phyloP scores from a whole-genome alignment of 2,113 vertebrate genomes.

The Thermophis baileyi region DNA sequence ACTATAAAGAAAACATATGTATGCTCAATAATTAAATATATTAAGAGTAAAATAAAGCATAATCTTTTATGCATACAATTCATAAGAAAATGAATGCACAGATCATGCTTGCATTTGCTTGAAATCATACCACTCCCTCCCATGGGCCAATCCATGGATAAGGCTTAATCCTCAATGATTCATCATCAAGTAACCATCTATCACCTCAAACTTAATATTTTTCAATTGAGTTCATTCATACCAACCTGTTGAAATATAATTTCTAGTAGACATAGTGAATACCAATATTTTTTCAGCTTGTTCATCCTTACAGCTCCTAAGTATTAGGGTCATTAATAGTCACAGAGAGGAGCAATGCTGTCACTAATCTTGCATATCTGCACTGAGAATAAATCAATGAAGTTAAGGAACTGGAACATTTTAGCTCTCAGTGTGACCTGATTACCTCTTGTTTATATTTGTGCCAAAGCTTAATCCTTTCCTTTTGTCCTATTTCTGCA shows the following conservation, averaged over 20 bases:
- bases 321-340: not conserved
- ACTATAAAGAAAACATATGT: slow-evolving; percentile 42
- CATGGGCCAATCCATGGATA: not conserved
- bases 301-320: not conserved
- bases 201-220: not conserved
- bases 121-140: not conserved
- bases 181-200: not conserved
- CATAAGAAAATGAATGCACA: not conserved
- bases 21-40: not conserved
- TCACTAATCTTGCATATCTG: not conserved
- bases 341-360: not conserved
- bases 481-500: not conserved
- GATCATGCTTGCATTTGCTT: not conserved
- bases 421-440: slow-evolving; percentile 17
- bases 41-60: not conserved
- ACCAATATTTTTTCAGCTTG: not conserved
- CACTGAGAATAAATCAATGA: slow-evolving; percentile 23
- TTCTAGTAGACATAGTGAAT: not conserved
- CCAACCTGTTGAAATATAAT: not conserved
- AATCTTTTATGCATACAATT: not conserved
- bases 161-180: not conserved
- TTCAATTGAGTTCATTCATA: not conserved
- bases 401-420: slow-evolving; percentile 30
- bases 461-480: not conserved
- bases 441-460: slow-evolving; percentile 7